Evolutionary conservation across 2,888 invertebrate genomes (phyloP), one percentile per base, ranked within the genome.

Genomic region (Andrena trimmerana): DNA sequence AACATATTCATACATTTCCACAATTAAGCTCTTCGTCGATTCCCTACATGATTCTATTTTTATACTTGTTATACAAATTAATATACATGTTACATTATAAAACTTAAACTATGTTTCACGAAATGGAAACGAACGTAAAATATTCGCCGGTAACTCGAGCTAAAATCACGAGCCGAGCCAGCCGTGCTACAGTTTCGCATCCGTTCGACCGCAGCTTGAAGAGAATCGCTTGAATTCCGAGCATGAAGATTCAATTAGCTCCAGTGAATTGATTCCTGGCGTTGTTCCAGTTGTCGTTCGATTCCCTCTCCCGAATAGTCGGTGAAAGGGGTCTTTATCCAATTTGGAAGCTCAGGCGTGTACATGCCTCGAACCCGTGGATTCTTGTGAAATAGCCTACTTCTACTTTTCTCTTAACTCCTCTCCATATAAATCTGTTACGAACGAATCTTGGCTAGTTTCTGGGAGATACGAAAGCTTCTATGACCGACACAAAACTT

Each of bases 201-300:
- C 4, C 5, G 52, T 7, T 31, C 48, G 27, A 63, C 10, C 57
- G 27, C 16, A 24, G 48, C 60, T 66, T 74, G 13, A 68, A 8
- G 31, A 33, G 29, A 33, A 65, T 68, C 24, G 6, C 36, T 62
- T n/a, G 31, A 50, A 83, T 70, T 68, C 67, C 67, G n/a, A 42
- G 62, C 70, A 68, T 50, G 50, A 59, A 27, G 63, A 71, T 76
- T 68, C 79, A 63, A 73, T 70, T 70, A 76, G 83, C 85, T 73
- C 70, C 74, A 66, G 60, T 65, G 60, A 77, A 67, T 71, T 78
- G 68, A 74, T 59, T 59, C 52, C 65, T 86, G 86, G 86, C 86
- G 10, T 74, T 63, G 62, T 66, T 74, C 81, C 86, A 86, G 24
- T 33, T 71, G 33, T 72, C 65, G 62, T 65, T 60, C 33, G 63